Evolutionary conservation across 1,140 invertebrate genomes (phyloP).

Genomic region (Lasioglossum baleicum): DNA sequence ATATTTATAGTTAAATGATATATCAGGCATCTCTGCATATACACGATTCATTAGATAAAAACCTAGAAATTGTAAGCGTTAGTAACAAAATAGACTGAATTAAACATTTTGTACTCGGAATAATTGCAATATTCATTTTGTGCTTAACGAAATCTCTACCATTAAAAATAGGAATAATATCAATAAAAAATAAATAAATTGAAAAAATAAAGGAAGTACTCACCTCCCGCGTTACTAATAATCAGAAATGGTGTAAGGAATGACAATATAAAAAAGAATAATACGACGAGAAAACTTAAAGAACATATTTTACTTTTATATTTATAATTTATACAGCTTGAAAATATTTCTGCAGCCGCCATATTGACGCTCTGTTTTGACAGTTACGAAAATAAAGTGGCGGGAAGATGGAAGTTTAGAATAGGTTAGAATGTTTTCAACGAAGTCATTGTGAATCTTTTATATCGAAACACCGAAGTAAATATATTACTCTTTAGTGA

Average conservation of each 20-base stretch:
- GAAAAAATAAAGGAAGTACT: background rate
- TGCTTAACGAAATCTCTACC: background rate
- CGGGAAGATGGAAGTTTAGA: background rate
- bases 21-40: slow-evolving; percentile 70
- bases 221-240: slow-evolving; percentile 73
- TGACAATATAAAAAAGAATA: slow-evolving; percentile 59
- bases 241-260: slow-evolving; percentile 71
- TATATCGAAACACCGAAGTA: background rate
- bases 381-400: slow-evolving; percentile 15
- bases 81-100: background rate
- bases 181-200: background rate
- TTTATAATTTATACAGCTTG: slow-evolving; percentile 72
- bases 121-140: background rate
- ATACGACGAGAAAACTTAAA: slow-evolving; percentile 66
- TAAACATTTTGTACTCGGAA: background rate
- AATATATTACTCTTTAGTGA: background rate
- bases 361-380: slow-evolving; percentile 49
- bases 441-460: background rate
- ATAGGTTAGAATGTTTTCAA: background rate
- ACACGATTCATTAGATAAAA: slow-evolving; percentile 73
- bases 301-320: slow-evolving; percentile 71
- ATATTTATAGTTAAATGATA: slow-evolving; percentile 75
- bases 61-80: slow-evolving; percentile 59
- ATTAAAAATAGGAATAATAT: background rate
- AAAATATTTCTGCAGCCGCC: slow-evolving; percentile 73